Conservation (phyloP, 2,888 invertebrate species). For the Pandemis cinnamomeana region DNA sequence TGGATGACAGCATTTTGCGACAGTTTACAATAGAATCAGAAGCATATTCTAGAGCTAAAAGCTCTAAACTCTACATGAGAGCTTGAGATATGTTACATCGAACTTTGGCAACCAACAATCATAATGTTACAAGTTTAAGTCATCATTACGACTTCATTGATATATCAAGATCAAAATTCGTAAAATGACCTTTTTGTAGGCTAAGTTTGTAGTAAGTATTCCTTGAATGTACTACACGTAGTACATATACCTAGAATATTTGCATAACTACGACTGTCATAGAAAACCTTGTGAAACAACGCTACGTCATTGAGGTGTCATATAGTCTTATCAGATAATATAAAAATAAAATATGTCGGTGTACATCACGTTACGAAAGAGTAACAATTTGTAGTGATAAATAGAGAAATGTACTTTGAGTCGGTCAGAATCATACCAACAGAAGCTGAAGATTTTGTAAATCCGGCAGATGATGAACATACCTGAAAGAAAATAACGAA, state of each 20-base stretch:
- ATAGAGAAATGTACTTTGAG: background rate
- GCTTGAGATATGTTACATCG: too few relatives aligned
- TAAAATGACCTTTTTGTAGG: too few relatives aligned
- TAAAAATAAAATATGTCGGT: conserved; percentile 11
- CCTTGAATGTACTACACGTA: too few relatives aligned
- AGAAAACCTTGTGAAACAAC: conserved; percentile 43
- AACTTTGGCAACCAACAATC: too few relatives aligned
- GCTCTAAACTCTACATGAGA: too few relatives aligned
- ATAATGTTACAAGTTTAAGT: too few relatives aligned
- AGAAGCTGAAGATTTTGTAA: background rate
- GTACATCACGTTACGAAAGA: background rate
- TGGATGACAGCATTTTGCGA: background rate
- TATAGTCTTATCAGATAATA: conserved; percentile 55
- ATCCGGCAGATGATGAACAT: conserved; percentile 18
- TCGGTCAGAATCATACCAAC: conserved; percentile 4
- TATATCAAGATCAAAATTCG: too few relatives aligned
- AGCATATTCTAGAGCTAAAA: background rate
- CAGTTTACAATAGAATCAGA: background rate
- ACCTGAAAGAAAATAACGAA: conserved; percentile 37
- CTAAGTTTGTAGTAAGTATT: too few relatives aligned
- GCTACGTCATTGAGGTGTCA: conserved; percentile 56
- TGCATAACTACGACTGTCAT: conserved; percentile 18
- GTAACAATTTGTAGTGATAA: conserved; percentile 43
- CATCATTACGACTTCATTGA: too few relatives aligned
- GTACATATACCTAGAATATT: background rate